Evolutionary conservation across 2,888 invertebrate genomes (phyloP).

Genomic region (Heliconius charithonia): DNA sequence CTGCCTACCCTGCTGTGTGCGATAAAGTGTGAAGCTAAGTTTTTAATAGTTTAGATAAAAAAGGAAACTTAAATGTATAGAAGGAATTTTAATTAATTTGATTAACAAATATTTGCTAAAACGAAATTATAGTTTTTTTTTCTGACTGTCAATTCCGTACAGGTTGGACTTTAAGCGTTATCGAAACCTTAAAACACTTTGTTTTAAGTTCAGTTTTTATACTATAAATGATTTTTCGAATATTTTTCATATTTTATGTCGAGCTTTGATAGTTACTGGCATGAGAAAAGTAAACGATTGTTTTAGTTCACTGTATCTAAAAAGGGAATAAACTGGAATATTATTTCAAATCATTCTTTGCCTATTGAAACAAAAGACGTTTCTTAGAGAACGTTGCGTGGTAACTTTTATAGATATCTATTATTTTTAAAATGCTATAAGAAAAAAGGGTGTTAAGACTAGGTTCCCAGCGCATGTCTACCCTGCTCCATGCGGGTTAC

Average conservation of each 20-base stretch:
- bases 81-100: no score
- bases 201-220: not conserved
- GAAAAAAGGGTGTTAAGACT: no score
- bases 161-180: not conserved
- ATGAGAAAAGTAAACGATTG: conserved; percentile 16
- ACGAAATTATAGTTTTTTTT: no score
- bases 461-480: no score
- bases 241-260: not conserved
- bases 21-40: no score
- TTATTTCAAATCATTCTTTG: conserved; percentile 17
- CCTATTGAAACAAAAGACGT: conserved; percentile 11
- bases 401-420: not conserved
- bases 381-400: not conserved
- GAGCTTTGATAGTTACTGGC: conserved; percentile 17
- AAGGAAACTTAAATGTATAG: no score
- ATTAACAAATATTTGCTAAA: no score
- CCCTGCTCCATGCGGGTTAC: no score
- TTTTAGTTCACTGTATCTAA: conserved; percentile 17
- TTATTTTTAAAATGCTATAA: not conserved
- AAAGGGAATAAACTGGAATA: conserved; percentile 5
- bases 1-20: no score
- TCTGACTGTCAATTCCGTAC: no score
- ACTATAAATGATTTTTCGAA: not conserved
- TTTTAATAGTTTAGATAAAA: no score
- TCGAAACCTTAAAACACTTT: not conserved